Conservation (phyloP, 2,797 vertebrate species). For the Alectoris magna region DNA sequence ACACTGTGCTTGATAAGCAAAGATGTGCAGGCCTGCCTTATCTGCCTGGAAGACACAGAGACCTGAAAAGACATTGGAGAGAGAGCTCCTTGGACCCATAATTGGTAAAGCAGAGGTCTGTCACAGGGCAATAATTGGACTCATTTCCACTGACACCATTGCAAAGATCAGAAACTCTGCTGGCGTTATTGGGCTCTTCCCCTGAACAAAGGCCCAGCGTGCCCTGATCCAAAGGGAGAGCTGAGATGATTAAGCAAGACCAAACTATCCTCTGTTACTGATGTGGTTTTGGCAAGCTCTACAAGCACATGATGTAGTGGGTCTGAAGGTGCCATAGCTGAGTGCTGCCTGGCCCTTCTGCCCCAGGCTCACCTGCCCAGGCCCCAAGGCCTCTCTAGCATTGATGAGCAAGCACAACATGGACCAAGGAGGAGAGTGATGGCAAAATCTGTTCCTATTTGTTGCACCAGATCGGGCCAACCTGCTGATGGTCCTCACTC, state of each 20-base stretch:
- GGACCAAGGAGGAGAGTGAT: neutral
- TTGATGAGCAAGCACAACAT: neutral
- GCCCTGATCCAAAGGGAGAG: neutral
- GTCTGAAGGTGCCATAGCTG: neutral
- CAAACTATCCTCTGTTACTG: neutral
- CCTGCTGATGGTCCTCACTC: neutral
- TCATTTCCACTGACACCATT: neutral
- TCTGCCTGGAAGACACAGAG: neutral
- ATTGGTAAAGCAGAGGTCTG: neutral
- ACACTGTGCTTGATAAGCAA: neutral
- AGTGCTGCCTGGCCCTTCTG: neutral
- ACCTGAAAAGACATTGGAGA: neutral
- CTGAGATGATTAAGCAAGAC: neutral
- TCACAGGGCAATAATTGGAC: neutral
- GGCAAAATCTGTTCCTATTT: neutral
- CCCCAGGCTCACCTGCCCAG: neutral
- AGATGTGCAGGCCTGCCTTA: neutral
- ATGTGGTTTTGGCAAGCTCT: neutral
- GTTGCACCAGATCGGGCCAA: neutral
- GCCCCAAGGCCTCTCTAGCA: neutral
- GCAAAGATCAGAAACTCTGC: neutral
- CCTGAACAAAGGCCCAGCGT: neutral
- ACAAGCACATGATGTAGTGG: rapidly evolving
- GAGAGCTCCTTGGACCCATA: neutral
- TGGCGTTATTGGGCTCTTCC: neutral